These are phyloP conservation scores for Lithophane leautieri DNA, from an alignment of 2,888 invertebrate genomes.

Conservation along the genomic window DNA sequence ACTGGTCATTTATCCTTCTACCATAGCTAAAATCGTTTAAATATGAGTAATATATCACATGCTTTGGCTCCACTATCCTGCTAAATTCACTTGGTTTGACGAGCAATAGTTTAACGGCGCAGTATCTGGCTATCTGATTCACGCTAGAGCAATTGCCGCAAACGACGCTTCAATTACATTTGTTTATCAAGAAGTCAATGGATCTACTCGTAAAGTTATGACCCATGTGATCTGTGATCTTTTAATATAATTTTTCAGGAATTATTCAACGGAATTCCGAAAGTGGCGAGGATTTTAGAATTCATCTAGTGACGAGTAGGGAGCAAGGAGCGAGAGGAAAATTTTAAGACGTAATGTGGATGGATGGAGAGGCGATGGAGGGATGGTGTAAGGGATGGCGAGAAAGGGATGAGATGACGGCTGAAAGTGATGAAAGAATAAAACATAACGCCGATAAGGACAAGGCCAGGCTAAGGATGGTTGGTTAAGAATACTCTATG, in stretches of 20 bases:
- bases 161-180: slow-evolving; percentile 26
- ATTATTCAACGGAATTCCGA: neutral
- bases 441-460: neutral
- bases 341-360: neutral
- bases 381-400: neutral
- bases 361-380: neutral
- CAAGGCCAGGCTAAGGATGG: neutral
- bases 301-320: too few species aligned
- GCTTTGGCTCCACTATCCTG: neutral
- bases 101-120: neutral
- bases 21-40: neutral
- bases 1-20: neutral
- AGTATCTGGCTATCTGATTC: slow-evolving; percentile 23
- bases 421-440: neutral
- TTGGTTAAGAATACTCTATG: neutral
- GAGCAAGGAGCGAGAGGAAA: neutral
- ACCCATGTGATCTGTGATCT: slow-evolving; percentile 12
- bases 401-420: neutral
- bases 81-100: neutral
- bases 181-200: slow-evolving; percentile 22
- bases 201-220: neutral
- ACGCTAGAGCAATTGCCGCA: slow-evolving; percentile 26
- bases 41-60: neutral
- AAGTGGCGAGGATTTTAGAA: too few species aligned
- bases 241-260: neutral